A percentile compares a stretch with the other conserved stretches of the same genome.
These are phyloP conservation scores for Aspidapion aeneum DNA, from an alignment of 2,888 invertebrate species.

Conservation along the genomic window DNA sequence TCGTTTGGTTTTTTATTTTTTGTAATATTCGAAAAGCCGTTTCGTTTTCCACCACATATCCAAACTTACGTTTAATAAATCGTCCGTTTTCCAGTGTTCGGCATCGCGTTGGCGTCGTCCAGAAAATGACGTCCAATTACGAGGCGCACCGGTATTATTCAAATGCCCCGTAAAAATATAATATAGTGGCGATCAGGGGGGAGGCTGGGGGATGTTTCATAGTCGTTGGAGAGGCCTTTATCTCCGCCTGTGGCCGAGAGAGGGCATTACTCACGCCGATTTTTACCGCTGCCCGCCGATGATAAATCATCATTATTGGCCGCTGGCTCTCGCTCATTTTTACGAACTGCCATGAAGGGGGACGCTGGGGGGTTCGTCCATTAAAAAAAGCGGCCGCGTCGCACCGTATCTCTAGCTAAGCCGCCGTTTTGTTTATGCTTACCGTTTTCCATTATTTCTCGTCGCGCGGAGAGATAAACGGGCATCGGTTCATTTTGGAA, in stretches of 20 bases:
- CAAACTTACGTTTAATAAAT: background rate
- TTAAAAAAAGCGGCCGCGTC: constrained; percentile 25
- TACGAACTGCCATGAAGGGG: background rate
- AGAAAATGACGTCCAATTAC: constrained; percentile 37
- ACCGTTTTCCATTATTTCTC: constrained; percentile 40
- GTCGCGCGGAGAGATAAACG: constrained; percentile 19
- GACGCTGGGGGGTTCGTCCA: constrained; percentile 17
- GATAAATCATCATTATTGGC: constrained; percentile 61
- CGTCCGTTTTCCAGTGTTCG: background rate
- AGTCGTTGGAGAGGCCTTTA: constrained; percentile 37
- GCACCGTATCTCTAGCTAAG: constrained; percentile 40
- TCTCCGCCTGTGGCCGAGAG: constrained; percentile 47
- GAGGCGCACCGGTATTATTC: constrained; percentile 33
- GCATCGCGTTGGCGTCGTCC: background rate
- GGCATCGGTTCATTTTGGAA: constrained; percentile 20
- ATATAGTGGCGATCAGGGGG: constrained; percentile 39
- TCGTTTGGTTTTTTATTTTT: no score
- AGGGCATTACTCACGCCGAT: constrained; percentile 54
- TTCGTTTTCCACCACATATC: background rate
- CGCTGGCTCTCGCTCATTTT: constrained; percentile 36
- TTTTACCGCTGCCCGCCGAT: constrained; percentile 53
- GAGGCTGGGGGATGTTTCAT: background rate
- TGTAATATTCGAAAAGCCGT: background rate
- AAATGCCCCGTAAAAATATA: constrained; percentile 46
- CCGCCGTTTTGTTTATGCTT: constrained; percentile 45